Evolutionary conservation across 2,888 invertebrate species (phyloP).

Genomic region (Crocallis elinguaria): DNA sequence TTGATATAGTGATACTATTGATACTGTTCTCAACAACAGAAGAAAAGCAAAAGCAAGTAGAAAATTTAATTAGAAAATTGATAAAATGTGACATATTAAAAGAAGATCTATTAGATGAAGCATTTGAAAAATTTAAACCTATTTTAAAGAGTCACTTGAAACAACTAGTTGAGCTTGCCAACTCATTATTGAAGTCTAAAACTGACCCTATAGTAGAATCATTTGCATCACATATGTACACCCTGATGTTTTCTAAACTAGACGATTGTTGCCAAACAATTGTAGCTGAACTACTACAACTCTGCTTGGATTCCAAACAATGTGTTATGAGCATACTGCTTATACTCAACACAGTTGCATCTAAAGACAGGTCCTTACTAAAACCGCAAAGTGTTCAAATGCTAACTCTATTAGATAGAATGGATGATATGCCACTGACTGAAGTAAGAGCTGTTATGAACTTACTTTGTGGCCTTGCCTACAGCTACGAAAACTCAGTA

Average conservation of each 20-base stretch:
- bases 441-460: slow-evolving; percentile 92
- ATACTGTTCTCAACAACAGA: slow-evolving; percentile 86
- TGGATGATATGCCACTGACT: slow-evolving; percentile 88
- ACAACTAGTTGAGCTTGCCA: slow-evolving; percentile 83
- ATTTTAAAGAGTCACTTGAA: slow-evolving; percentile 83
- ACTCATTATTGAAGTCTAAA: slow-evolving; percentile 80
- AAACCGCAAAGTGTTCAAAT: slow-evolving; percentile 86
- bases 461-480: slow-evolving; percentile 90
- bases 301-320: slow-evolving; percentile 69
- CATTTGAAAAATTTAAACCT: slow-evolving; percentile 82
- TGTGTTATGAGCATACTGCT: slow-evolving; percentile 64
- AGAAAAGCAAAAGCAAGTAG: slow-evolving; percentile 85
- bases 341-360: slow-evolving; percentile 71
- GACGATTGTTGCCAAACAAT: slow-evolving; percentile 69
- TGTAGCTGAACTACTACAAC: slow-evolving; percentile 70
- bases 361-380: slow-evolving; percentile 71
- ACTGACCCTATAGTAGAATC: slow-evolving; percentile 79
- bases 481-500: slow-evolving; percentile 71
- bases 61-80: slow-evolving; percentile 86
- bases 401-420: slow-evolving; percentile 89
- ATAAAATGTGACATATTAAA: slow-evolving; percentile 86
- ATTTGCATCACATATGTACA: slow-evolving; percentile 85
- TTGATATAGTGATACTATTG: slow-evolving; percentile 88
- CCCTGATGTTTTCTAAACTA: slow-evolving; percentile 75
- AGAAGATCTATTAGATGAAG: slow-evolving; percentile 81